Evolutionary conservation across 1,140 invertebrate species (phyloP), one percentile per base, ranked within the genome.

Genomic region (Heliconius hermathena): DNA sequence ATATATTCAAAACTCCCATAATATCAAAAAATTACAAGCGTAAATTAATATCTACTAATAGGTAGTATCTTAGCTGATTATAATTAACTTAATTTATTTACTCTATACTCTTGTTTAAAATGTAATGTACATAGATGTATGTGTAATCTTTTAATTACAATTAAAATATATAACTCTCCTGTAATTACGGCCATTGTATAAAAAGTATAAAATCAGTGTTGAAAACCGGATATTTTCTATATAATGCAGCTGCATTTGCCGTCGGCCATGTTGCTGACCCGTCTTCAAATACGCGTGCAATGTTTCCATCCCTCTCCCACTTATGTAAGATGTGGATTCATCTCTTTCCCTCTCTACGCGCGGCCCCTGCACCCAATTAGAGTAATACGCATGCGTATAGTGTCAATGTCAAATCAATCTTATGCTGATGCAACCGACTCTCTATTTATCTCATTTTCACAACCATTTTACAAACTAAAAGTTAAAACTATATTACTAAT

Each of bases 351-450:
- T 60, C 88, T 20, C 78, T 1, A 4, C 22, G 9, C 73, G 79
- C 81, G 78, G 79, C 84, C 85, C 84, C 85, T 88, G 87, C 82
- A 88, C 81, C 81, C 88, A 93, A 93, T 90, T 94, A 92, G 90
- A 88, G 83, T 88, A 90, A 89, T 89, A 93, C 92, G 92, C 91
- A 94, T 94, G 92, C 92, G 92, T 88, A 84, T 84, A 80, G 84
- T 89, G 88, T 93, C 92, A 93, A 94, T 93, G 92, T 94, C 92
- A 91, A 94, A 94, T 94, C 92, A 94, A 94, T 94, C 89, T 85
- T 83, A 91, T 87, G 91, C 91, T 93, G 90, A 92, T 94, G 92
- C 92, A 94, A 91, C 89, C 80, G 73, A 82, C 84, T 80, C 74
- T 29, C 36, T 71, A 71, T 71, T 38, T 36, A 38, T 36, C 16